These are phyloP conservation scores for Chanos chanos DNA, from an alignment of 2,797 vertebrate genomes.

Conservation along the genomic window DNA sequence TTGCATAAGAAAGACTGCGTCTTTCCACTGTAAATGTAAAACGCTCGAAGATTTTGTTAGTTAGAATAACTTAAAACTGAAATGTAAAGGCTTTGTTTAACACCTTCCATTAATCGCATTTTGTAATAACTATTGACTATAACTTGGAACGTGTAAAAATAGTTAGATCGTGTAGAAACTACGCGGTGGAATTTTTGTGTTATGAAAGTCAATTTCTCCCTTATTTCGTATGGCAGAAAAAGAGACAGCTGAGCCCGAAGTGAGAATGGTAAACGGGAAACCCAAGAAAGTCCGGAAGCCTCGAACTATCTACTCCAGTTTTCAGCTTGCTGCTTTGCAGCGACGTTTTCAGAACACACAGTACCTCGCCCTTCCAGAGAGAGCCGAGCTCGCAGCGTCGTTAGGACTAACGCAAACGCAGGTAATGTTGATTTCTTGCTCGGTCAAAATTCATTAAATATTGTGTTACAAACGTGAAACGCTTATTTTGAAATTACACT, in stretches of 20 bases:
- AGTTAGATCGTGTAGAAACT: no score
- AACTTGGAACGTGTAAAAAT: no score
- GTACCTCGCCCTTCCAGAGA: constrained; percentile 94
- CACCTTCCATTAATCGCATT: no score
- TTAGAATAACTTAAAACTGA: no score
- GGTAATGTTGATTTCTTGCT: no score
- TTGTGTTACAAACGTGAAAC: neutral
- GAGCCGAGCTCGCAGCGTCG: constrained; percentile 94
- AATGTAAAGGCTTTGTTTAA: no score
- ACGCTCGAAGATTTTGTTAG: no score
- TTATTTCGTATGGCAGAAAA: constrained; percentile 75
- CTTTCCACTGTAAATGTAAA: no score
- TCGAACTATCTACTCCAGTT: constrained; percentile 97
- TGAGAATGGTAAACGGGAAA: constrained; percentile 98
- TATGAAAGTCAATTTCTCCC: neutral
- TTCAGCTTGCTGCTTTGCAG: constrained; percentile 95
- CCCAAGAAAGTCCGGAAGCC: constrained; percentile 98
- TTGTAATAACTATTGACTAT: no score
- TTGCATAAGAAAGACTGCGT: no score
- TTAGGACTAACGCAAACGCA: constrained; percentile 96
- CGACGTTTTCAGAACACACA: constrained; percentile 98
- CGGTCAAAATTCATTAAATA: neutral
- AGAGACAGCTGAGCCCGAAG: constrained; percentile 89
- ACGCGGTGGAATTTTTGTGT: no score
- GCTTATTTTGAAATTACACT: no score